Evolutionary conservation across 2,113 vertebrate genomes (phyloP).

Genomic region (Xiphorhynchus elegans): DNA sequence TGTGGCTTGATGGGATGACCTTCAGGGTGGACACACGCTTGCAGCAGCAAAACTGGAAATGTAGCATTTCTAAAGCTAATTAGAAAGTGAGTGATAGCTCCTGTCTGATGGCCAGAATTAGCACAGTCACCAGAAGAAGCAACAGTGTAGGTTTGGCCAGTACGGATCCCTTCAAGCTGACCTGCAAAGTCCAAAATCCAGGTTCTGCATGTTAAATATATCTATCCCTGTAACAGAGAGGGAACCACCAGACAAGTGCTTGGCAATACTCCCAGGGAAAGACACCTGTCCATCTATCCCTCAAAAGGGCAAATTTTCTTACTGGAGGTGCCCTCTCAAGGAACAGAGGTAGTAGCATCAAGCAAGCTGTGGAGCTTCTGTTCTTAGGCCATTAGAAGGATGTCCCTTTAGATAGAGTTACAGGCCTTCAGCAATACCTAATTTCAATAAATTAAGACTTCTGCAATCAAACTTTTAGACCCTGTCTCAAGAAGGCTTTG

Average conservation of each 20-base stretch:
- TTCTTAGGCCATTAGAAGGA: not conserved
- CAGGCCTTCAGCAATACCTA: not conserved
- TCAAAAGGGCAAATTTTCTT: not conserved
- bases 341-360: not conserved
- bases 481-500: not conserved
- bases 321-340: not conserved
- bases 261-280: not conserved
- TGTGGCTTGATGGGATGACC: not conserved
- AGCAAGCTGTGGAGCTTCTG: not conserved
- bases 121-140: not conserved
- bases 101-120: not conserved
- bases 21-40: not conserved
- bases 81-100: not conserved
- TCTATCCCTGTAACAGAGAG: not conserved
- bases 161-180: not conserved
- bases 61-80: not conserved
- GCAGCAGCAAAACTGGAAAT: not conserved
- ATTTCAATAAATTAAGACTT: conserved; percentile 4
- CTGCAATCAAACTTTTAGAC: not conserved
- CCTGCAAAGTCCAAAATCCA: not conserved
- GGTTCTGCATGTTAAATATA: not conserved
- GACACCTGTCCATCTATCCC: not conserved
- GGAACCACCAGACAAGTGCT: not conserved
- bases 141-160: not conserved
- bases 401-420: not conserved